Evolutionary conservation across 2,888 invertebrate species (phyloP), one percentile per base, ranked within the genome.

Genomic region (Caenorhabditis zanzibari): DNA sequence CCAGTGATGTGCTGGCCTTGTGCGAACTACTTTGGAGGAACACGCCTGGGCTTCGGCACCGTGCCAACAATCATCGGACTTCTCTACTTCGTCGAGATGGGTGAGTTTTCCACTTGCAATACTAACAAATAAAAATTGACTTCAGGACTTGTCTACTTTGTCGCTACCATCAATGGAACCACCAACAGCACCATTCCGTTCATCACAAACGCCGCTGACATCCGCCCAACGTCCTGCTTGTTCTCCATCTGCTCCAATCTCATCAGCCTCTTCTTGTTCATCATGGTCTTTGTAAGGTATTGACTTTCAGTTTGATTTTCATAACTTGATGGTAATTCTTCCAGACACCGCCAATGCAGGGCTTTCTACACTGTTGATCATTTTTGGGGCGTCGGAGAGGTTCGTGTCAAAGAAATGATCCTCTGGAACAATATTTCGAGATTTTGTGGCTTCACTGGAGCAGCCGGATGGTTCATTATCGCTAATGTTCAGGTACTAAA

Each of bases 121-220:
- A 12, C 7, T 19, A n/a, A n/a, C 47, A 12, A 24, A 54, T 19
- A 14, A 12, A 9, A 54, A 22, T 19, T 68, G n/a, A n/a, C n/a
- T 66, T 71, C 83, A 90, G 90, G 85, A 6, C n/a, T 71, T 4
- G 88, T 89, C 1, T 92, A 91, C 73, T 64, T 80, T 9, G 82
- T 90, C 61, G 89, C 92, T 6, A 90, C 92, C n/a, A 72, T 61
- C 38, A 83, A 85, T 9, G 80, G 84, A 1, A 90, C 92, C 81
- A 91, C 92, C 16, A 91, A 92, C 58, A 90, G 92, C 1, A 69
- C 91, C 12, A 88, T 92, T 19, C 92, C 92, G 0, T 92, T 92
- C 77, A 86, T 92, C 35, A 90, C 91, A 0, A 86, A 89, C 0
- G 85, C 90, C 2, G 92, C 90, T 14, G 88, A 91, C 61, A 54